Evolutionary conservation across 2,113 vertebrate genomes (phyloP), one percentile per base, ranked within the genome.

Genomic region (Pterocles burchelli): DNA sequence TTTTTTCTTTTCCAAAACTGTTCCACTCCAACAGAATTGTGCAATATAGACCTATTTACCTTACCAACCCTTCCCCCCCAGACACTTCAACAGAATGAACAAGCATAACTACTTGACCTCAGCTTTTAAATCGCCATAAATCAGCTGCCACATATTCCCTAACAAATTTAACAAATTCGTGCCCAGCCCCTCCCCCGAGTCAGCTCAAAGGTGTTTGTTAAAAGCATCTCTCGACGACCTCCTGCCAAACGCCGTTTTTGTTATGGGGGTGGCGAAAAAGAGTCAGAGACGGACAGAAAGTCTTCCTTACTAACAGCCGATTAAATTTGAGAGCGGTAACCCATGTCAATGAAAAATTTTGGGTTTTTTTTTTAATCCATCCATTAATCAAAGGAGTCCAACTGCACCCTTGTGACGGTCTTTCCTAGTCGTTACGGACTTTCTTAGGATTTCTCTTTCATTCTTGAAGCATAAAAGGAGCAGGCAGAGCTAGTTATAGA

Each of bases 31-130:
- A 55, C 34, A 33, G 67, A 93, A 87, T 91, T 93, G 96, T 96
- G 93, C 95, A 94, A 95, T 48, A 67, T 54, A 88, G 68, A 95
- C 90, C 88, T 94, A 92, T 92, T 93, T 96, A 93, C 96, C 95
- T 97, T 92, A 88, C 38, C 78, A 91, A 49, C 79, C 82, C 88
- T 82, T 25, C 62, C 85, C 66, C 54, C 26, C n/a, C 9, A 9
- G n/a, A 91, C 2, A 63, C 90, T 94, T 73, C 73, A 78, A 24
- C 78, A 65, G 78, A 68, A 87, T 0, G 77, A 85, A 89, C 80
- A 49, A 89, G 73, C 31, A 7, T 29, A 92, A 78, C 87, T 68
- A 49, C 81, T 89, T 79, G 74, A 95, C 70, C 81, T 73, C 54
- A 62, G 70, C 81, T 85, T 92, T 79, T 43, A 94, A 89, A 89